Percentiles rank a stretch among this genome's conserved stretches.
phyloP scores from a whole-genome alignment of 1,140 invertebrate genomes.

The Drosophila bocki region DNA sequence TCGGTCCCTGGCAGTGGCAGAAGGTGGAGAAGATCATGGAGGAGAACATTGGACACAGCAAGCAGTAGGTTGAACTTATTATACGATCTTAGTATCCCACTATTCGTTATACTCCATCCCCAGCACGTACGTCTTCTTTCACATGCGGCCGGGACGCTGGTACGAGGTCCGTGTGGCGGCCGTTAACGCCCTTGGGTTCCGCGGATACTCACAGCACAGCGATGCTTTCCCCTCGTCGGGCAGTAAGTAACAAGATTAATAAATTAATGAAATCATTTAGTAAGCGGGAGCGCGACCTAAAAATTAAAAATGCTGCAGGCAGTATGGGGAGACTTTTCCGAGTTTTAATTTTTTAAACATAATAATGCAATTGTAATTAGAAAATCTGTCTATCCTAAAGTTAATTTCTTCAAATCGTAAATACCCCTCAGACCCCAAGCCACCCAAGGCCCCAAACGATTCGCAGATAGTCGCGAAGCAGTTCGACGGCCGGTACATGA shows the following conservation, averaged over 20 bases:
- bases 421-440: constrained; percentile 86
- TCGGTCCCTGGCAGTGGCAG: constrained; percentile 86
- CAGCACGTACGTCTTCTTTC: constrained; percentile 86
- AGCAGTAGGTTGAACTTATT: constrained; percentile 48
- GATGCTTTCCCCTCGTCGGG: constrained; percentile 88
- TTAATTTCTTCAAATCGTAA: not conserved
- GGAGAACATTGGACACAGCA: constrained; percentile 57
- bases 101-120: constrained; percentile 1
- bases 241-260: constrained; percentile 64
- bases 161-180: constrained; percentile 92
- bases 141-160: constrained; percentile 90
- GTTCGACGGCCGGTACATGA: constrained; percentile 87
- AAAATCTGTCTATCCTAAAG: not conserved
- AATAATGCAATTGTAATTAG: too few relatives aligned
- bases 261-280: not conserved
- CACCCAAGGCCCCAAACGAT: constrained; percentile 88
- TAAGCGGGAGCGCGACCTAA: not conserved
- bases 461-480: constrained; percentile 87
- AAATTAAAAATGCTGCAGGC: not conserved
- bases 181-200: constrained; percentile 89
- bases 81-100: not conserved
- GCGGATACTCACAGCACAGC: constrained; percentile 89
- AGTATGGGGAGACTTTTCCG: not conserved
- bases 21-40: constrained; percentile 78
- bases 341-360: not conserved